Percentiles rank a stretch among this genome's conserved stretches.
Conservation (phyloP, 1,140 invertebrate genomes). For the Neodiprion pinetum region DNA sequence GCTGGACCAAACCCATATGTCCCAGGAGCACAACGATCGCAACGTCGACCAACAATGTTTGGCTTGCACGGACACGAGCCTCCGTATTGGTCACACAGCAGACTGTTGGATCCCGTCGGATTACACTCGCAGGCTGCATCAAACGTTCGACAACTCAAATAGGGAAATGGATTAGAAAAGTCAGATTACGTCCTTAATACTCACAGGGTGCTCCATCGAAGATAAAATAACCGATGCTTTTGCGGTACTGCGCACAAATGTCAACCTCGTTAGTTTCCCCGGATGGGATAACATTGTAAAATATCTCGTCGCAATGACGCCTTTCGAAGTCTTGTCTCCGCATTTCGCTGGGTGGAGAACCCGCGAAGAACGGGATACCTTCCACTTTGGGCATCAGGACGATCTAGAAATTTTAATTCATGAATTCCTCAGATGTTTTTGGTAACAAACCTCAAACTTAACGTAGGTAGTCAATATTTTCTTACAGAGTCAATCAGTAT, state of each 20-base stretch:
- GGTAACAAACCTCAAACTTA: background rate
- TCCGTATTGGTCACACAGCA: slow-evolving; percentile 81
- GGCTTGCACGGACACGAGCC: slow-evolving; percentile 90
- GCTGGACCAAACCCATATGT: slow-evolving; percentile 91
- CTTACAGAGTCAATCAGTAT: slow-evolving; percentile 88
- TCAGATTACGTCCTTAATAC: slow-evolving; percentile 22
- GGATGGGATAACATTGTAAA: slow-evolving; percentile 67
- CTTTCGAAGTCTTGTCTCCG: slow-evolving; percentile 74
- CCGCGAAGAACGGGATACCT: slow-evolving; percentile 79
- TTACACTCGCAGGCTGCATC: slow-evolving; percentile 81
- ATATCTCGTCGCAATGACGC: slow-evolving; percentile 76
- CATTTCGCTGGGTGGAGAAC: slow-evolving; percentile 60
- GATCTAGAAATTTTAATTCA: slow-evolving; percentile 59
- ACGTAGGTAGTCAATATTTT: slow-evolving; percentile 17
- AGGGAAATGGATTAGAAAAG: slow-evolving; percentile 1
- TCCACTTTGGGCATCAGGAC: slow-evolving; percentile 80
- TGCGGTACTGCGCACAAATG: slow-evolving; percentile 76
- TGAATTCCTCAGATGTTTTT: background rate
- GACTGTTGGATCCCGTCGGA: slow-evolving; percentile 84
- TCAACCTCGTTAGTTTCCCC: slow-evolving; percentile 66
- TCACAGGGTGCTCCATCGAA: slow-evolving; percentile 72
- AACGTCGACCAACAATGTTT: slow-evolving; percentile 88
- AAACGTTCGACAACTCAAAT: slow-evolving; percentile 11
- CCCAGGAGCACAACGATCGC: slow-evolving; percentile 89
- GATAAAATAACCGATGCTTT: slow-evolving; percentile 76